phyloP scores from a whole-genome alignment of 2,113 vertebrate species.

The Mobula hypostoma region DNA sequence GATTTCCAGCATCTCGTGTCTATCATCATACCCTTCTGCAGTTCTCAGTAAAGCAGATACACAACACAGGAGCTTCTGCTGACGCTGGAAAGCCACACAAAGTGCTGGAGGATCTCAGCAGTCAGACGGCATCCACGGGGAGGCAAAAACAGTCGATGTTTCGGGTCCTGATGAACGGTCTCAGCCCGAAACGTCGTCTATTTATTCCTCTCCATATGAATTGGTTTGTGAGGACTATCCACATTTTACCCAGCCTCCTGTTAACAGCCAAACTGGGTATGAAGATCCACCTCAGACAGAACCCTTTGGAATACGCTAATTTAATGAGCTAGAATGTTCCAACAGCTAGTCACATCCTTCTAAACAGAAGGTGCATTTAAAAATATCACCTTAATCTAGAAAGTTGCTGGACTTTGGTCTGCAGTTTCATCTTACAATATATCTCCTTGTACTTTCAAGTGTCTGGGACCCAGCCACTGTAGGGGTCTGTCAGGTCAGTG shows the following conservation, averaged over 20 bases:
- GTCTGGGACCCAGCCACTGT: not conserved
- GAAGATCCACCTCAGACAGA: not conserved
- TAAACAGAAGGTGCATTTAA: not conserved
- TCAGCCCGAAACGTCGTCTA: no score
- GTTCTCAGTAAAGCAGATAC: not conserved
- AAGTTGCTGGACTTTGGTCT: not conserved
- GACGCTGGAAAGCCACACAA: no score
- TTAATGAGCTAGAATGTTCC: not conserved
- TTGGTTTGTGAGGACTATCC: not conserved
- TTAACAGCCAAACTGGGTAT: not conserved
- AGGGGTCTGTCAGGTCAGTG: not conserved
- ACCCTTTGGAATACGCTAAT: no score
- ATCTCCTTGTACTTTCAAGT: not conserved
- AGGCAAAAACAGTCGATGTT: no score
- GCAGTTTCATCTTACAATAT: not conserved
- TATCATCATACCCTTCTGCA: not conserved
- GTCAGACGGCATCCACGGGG: no score
- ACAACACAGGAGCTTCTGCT: no score
- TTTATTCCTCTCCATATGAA: no score
- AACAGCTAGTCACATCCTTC: not conserved
- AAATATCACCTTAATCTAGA: not conserved
- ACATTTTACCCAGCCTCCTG: not conserved
- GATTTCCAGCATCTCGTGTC: no score
- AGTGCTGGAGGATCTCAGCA: no score
- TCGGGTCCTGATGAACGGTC: no score